These are phyloP conservation scores for Kudoa iwatai DNA, from an alignment of 30 jellyfish, hydroid and myxozoan genomes.

Conservation along the genomic window DNA sequence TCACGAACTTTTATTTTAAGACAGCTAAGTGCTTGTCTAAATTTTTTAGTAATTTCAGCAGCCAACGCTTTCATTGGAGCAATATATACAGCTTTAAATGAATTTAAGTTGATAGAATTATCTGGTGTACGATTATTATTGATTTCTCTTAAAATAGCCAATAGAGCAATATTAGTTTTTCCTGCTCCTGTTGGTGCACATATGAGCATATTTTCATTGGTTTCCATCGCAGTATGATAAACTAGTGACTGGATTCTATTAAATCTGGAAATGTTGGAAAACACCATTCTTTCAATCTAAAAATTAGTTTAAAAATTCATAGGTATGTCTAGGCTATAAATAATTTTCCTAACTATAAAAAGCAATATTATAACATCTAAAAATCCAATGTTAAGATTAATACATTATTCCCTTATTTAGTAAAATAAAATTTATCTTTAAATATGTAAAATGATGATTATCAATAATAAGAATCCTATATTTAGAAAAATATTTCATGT, in stretches of 20 bases:
- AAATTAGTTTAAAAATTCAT: too few relatives aligned
- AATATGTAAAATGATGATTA: too few relatives aligned
- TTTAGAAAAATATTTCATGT: too few relatives aligned
- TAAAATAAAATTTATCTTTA: too few relatives aligned
- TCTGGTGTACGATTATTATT: slow-evolving; percentile 38
- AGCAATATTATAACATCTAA: too few relatives aligned
- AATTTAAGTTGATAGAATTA: too few relatives aligned
- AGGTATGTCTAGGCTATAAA: too few relatives aligned
- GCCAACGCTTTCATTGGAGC: slow-evolving; percentile 99
- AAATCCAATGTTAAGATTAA: too few relatives aligned
- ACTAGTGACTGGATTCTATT: slow-evolving; percentile 69
- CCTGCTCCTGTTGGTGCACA: slow-evolving; percentile 99
- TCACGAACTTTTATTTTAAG: slow-evolving; percentile 41
- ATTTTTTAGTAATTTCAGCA: slow-evolving; percentile 63
- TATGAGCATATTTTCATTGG: slow-evolving; percentile 51
- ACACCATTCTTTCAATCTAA: slow-evolving; percentile 35
- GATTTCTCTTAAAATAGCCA: slow-evolving; percentile 37
- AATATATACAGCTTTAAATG: slow-evolving; percentile 24
- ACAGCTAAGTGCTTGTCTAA: slow-evolving; percentile 22
- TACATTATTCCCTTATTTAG: too few relatives aligned
- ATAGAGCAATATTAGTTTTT: slow-evolving; percentile 69
- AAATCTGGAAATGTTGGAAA: slow-evolving; percentile 21
- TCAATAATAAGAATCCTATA: too few relatives aligned
- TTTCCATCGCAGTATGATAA: slow-evolving; percentile 52
- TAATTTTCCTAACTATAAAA: too few relatives aligned